Evolutionary conservation across 2,888 invertebrate genomes (phyloP), one percentile per base, ranked within the genome.

Genomic region (Lycocerus yunnanus): DNA sequence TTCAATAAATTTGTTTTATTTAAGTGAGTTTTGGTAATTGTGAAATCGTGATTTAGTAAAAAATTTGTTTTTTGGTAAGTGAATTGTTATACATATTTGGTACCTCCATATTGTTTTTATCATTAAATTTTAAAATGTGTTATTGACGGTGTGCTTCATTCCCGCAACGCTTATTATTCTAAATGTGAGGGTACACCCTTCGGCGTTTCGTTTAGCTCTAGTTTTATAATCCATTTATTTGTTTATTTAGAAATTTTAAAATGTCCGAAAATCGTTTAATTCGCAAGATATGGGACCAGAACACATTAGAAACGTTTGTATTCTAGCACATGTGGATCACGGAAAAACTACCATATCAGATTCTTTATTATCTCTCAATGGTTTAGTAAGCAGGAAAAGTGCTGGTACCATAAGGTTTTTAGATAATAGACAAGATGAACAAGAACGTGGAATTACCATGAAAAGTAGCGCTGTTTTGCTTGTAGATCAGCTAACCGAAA

Each of bases 361-460:
- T 89, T 94, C 94, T 59, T 88, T 99, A 78, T 93, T 99, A 80
- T 97, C 98, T 61, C 95, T 95, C 83, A 98, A 98, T 91, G 97
- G 89, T 58, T 94, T 98, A 74, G 97, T 99, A 84, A 97, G 97
- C 2, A 92, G 93, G 82, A 92, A 94, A 83, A 92, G 96, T 90
- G 97, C 96, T 11, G 98, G 98, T 3, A 95, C 95, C 85, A 89
- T 97, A 65, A 90, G 97, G 8, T 99, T 98, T 84, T 90, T 99
- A 91, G 99, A 99, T 86, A 97, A 97, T 84, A 90, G 98, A 71
- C 93, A 94, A 71, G 99, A 99, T 88, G 99, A 99, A 85, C 99
- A 99, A 86, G 92, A 95, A 83, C 90, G 99, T 75, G 99, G 99
- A 60, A 99, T 99, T 67, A 99, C 99, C 0, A 99, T 99, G 99